A percentile compares a stretch with the other conserved stretches of the same genome.
These are phyloP conservation scores for Neoniphon sammara DNA, from an alignment of 2,797 vertebrate genomes.

Conservation along the genomic window DNA sequence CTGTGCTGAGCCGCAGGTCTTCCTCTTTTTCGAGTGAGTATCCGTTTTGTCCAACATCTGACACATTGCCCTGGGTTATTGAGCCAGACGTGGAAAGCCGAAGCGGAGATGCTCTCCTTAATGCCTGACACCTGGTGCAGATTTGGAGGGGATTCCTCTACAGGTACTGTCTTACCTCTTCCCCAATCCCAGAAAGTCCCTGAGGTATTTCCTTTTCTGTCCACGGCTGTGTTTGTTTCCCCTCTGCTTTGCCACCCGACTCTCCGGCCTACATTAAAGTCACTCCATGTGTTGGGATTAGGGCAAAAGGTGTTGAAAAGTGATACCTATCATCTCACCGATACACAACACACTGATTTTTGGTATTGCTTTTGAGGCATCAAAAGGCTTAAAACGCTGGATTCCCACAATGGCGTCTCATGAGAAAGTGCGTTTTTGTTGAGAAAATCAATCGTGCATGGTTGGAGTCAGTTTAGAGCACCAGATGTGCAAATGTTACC, in stretches of 20 bases:
- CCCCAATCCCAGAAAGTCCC: slow-evolving; percentile 78
- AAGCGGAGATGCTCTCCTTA: slow-evolving; percentile 76
- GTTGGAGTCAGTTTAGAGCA: slow-evolving; percentile 4
- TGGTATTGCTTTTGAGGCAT: slow-evolving; percentile 20
- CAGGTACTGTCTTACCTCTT: slow-evolving; percentile 79
- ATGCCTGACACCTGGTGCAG: slow-evolving; percentile 82
- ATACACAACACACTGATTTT: slow-evolving; percentile 46
- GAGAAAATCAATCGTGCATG: neutral
- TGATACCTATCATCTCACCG: slow-evolving; percentile 45
- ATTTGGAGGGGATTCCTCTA: slow-evolving; percentile 79
- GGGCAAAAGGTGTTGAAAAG: slow-evolving; percentile 55
- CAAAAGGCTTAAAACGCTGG: slow-evolving; percentile 33
- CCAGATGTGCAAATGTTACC: neutral
- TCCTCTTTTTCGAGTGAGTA: slow-evolving; percentile 52
- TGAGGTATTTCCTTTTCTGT: slow-evolving; percentile 78
- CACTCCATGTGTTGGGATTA: slow-evolving; percentile 63
- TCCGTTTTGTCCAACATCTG: slow-evolving; percentile 75
- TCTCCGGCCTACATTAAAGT: slow-evolving; percentile 46
- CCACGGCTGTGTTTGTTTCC: slow-evolving; percentile 71
- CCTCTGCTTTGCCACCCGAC: slow-evolving; percentile 71
- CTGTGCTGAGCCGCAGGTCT: slow-evolving; percentile 35
- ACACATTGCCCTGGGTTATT: slow-evolving; percentile 76
- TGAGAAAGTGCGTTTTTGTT: neutral
- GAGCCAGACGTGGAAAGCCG: slow-evolving; percentile 76
- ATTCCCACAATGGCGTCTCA: neutral